Evolutionary conservation across 2,113 vertebrate genomes (phyloP).

Genomic region (Fregata magnificens): DNA sequence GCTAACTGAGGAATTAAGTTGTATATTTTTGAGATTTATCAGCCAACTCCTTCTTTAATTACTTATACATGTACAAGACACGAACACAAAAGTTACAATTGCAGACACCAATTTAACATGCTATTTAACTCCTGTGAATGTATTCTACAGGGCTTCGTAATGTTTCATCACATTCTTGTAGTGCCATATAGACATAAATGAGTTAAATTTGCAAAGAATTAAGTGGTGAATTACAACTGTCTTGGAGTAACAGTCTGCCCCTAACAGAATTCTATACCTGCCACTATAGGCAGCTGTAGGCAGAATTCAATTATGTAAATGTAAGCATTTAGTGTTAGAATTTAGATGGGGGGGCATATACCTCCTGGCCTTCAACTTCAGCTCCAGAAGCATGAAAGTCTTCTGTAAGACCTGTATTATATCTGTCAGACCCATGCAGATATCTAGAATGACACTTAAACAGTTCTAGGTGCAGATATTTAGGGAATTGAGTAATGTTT

Average conservation of each 20-base stretch:
- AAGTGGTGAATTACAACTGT: neutral
- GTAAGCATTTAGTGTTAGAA: neutral
- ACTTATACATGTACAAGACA: neutral
- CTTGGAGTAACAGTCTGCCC: neutral
- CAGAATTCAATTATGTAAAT: neutral
- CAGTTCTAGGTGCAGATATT: neutral
- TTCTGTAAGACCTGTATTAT: neutral
- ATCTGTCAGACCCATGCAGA: neutral
- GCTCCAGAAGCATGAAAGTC: neutral
- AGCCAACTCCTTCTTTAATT: neutral
- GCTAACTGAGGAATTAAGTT: neutral
- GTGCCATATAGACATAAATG: neutral
- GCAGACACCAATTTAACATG: rapidly evolving
- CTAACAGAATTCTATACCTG: neutral
- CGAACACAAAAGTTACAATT: neutral
- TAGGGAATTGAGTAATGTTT: neutral
- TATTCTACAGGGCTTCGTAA: neutral
- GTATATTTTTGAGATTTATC: neutral
- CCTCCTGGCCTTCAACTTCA: neutral
- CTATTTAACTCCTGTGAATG: neutral
- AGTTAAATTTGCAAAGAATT: neutral
- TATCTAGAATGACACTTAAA: neutral
- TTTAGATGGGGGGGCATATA: neutral
- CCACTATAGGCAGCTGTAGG: neutral
- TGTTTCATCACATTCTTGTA: neutral